These are phyloP conservation scores for Phrynocephalus versicolor DNA, from an alignment of 2,113 vertebrate genomes.

Conservation along the genomic window DNA sequence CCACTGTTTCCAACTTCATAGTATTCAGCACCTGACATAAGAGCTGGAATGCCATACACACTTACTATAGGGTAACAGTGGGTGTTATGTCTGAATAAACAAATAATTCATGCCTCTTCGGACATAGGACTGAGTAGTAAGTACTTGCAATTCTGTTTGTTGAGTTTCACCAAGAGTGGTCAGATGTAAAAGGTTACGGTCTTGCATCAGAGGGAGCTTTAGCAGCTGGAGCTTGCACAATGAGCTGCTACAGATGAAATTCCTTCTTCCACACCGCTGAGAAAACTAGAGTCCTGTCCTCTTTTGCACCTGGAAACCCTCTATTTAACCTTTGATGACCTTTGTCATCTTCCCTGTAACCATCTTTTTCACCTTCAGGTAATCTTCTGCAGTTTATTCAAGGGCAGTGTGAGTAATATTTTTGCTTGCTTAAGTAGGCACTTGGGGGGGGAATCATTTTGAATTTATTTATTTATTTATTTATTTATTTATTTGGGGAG, in stretches of 20 bases:
- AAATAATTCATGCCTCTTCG: too few species aligned
- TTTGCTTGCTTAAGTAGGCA: neutral
- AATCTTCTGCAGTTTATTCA: neutral
- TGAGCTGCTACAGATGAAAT: neutral
- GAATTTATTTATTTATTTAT: too few species aligned
- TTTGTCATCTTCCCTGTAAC: neutral
- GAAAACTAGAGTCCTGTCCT: neutral
- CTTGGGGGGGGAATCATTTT: neutral
- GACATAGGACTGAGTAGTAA: neutral
- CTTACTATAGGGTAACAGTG: neutral
- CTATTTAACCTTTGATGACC: neutral
- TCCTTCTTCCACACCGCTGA: neutral
- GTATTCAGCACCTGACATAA: neutral
- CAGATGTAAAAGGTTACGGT: neutral
- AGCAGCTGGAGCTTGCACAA: neutral
- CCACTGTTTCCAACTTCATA: neutral
- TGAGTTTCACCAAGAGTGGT: neutral
- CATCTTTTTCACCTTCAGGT: neutral
- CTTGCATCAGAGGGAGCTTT: neutral
- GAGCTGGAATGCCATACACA: neutral
- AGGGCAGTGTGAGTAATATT: neutral
- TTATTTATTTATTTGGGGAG: too few species aligned
- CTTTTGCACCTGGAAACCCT: neutral
- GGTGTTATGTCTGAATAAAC: neutral
- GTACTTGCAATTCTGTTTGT: neutral